Percentiles rank a stretch among this genome's conserved stretches.
phyloP scores from a whole-genome alignment of 2,888 invertebrate species.

The Leptinotarsa juncta region DNA sequence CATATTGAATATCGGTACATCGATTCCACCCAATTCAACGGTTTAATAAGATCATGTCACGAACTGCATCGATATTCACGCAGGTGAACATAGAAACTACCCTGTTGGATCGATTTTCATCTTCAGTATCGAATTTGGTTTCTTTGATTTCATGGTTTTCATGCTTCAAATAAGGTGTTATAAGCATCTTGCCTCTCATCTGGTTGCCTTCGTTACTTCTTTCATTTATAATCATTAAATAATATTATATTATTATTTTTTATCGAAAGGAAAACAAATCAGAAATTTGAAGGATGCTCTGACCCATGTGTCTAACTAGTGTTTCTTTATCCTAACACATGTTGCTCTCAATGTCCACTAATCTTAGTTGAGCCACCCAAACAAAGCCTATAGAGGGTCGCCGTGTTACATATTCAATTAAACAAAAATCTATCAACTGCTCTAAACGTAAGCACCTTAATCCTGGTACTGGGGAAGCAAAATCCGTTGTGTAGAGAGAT shows the following conservation, averaged over 20 bases:
- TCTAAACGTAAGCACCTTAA: conserved; percentile 66
- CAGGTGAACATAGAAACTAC: too few relatives aligned
- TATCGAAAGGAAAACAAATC: background rate
- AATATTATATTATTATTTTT: background rate
- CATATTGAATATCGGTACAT: too few relatives aligned
- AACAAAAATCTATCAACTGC: conserved; percentile 75
- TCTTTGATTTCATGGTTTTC: too few relatives aligned
- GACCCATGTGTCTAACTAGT: conserved; percentile 52
- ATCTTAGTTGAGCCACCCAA: conserved; percentile 61
- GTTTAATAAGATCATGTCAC: too few relatives aligned
- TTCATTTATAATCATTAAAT: too few relatives aligned
- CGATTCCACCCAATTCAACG: too few relatives aligned
- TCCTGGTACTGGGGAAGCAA: conserved; percentile 58
- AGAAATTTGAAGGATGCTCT: background rate
- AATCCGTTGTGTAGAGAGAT: conserved; percentile 54
- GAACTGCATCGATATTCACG: too few relatives aligned
- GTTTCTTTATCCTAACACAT: conserved; percentile 64
- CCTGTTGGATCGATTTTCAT: too few relatives aligned
- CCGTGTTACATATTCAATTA: conserved; percentile 79
- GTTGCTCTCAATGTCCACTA: conserved; percentile 63
- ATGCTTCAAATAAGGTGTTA: too few relatives aligned
- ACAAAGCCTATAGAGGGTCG: conserved; percentile 60
- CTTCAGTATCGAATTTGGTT: too few relatives aligned
- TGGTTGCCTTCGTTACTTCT: too few relatives aligned
- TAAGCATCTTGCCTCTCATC: too few relatives aligned